Base-by-base conservation (phyloP, 1,140 invertebrate species). In the Drosophila setifemur region DNA sequence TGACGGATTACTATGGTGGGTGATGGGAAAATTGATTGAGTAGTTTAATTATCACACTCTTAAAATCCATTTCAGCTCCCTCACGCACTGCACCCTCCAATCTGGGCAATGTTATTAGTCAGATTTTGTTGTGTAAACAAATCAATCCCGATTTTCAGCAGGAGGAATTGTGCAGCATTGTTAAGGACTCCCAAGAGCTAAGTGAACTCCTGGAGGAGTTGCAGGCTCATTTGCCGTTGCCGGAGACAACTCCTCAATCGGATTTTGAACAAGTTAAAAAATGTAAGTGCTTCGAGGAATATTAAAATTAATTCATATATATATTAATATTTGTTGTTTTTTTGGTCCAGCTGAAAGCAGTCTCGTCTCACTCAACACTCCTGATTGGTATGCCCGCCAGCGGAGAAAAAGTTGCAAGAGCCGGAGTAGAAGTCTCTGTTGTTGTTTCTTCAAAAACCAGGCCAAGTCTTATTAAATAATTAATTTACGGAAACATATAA, bases 131-230 rank as follows among this genome's bases (percentile, higher is more conserved):
- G 11, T 97, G 96, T 91, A 96, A 96, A 90, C 95, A 96, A 86
- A 96, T 97, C 72, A 96, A 95, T 49, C 95, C 96, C 1, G 96
- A 97, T 90, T 97, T 97, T 91, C 96, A 97, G 90, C 94, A 96
- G 85, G 96, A 97, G 87, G 96, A 97, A 90, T 91, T 97, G 4
- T 95, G 94, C 91, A 96, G 95, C 89, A 97, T 97, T 77, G 93
- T 93, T 37, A 97, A 97, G 88, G 96, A 97, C 89, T 95, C 94
- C 0, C 93, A 96, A 68, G 96, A 97, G 76, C 94, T 97, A 60
- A 92, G 92, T 0, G 93, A 93, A 64, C 92, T 97, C 63, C 91
- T 97, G 23, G 93, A 93, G 57, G 96, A 97, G 76, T 94, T 97
- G 89, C 95, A 97, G 88, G 95, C 96, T 85, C 96, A 95, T 82